Percentiles rank a stretch among this genome's conserved stretches.
phyloP scores from a whole-genome alignment of 2,888 invertebrate species.

The Noctua janthe region DNA sequence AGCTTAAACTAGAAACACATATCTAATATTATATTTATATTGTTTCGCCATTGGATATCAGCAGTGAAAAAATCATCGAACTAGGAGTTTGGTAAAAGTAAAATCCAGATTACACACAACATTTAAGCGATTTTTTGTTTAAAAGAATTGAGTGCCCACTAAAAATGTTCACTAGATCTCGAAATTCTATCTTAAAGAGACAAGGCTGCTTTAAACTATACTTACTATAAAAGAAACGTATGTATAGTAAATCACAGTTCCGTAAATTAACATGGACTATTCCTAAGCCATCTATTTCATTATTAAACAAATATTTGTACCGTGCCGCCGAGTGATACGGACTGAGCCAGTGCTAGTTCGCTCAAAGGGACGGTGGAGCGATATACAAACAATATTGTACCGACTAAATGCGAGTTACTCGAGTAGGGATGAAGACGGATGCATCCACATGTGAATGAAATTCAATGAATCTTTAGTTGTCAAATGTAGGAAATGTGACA shows the following conservation, averaged over 20 bases:
- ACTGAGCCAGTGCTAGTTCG: constrained; percentile 23
- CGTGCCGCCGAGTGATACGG: constrained; percentile 12
- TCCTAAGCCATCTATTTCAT: background rate
- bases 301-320: constrained; percentile 23
- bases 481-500: background rate
- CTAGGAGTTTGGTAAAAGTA: background rate
- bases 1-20: no score
- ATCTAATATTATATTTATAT: background rate
- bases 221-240: background rate
- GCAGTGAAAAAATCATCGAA: background rate
- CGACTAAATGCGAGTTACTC: constrained; percentile 14
- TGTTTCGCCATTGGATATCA: background rate
- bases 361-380: constrained; percentile 38
- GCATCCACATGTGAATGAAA: constrained; percentile 8
- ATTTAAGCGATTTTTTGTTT: background rate
- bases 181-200: background rate
- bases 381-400: constrained; percentile 15
- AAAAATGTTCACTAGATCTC: background rate
- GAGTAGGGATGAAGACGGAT: background rate
- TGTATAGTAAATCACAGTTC: background rate
- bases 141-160: background rate
- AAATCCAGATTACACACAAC: background rate
- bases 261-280: background rate
- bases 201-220: background rate
- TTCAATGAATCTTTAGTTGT: background rate